phyloP scores from a whole-genome alignment of 1,140 invertebrate species.

The Alviniconcha marisindica region DNA sequence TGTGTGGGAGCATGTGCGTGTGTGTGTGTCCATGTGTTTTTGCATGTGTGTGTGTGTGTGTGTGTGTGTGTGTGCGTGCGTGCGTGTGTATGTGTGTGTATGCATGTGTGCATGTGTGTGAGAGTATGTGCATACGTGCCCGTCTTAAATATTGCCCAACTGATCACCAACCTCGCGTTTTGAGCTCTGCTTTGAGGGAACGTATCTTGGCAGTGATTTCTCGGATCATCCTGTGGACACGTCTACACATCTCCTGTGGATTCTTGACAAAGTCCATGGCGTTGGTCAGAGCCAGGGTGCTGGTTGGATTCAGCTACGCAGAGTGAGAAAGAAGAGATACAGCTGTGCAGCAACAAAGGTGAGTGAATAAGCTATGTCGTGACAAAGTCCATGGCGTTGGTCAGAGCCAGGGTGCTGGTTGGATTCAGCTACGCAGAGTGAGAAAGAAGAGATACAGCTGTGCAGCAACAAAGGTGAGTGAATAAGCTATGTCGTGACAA shows the following conservation, averaged over 20 bases:
- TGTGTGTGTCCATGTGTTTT: no score
- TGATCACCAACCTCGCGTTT: conserved; percentile 63
- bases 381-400: conserved; percentile 93
- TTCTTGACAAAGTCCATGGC: conserved; percentile 98
- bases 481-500: no score
- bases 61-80: background rate
- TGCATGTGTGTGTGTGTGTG: background rate
- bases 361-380: no score
- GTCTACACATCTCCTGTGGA: conserved; percentile 94
- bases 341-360: no score
- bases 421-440: conserved; percentile 71
- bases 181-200: conserved; percentile 78
- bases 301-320: conserved; percentile 69
- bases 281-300: conserved; percentile 81
- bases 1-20: no score
- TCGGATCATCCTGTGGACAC: conserved; percentile 91
- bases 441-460: conserved; percentile 39
- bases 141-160: background rate
- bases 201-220: conserved; percentile 90
- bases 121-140: background rate
- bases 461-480: no score
- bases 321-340: conserved; percentile 39
- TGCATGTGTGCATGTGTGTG: background rate
- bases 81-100: background rate
- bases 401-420: conserved; percentile 79